phyloP scores from a whole-genome alignment of 2,113 vertebrate genomes.

The Etia nguti region DNA sequence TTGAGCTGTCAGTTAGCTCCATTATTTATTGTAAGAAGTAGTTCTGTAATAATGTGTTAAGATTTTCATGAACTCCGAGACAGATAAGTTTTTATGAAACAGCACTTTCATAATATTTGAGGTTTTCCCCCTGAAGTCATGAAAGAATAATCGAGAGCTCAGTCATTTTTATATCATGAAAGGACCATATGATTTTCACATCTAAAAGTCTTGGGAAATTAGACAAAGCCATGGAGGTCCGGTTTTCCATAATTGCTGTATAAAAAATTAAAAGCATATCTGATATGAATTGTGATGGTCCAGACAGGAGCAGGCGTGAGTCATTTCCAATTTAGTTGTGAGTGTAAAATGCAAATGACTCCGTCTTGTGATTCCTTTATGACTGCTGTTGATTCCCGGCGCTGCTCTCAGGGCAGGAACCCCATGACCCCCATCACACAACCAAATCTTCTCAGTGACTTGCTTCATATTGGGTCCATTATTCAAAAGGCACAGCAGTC shows the following conservation, averaged over 20 bases:
- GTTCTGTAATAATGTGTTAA: slow-evolving; percentile 35
- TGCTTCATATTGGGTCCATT: slow-evolving; percentile 67
- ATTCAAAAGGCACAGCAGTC: slow-evolving; percentile 66
- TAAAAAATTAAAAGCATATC: slow-evolving; percentile 68
- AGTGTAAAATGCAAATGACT: slow-evolving; percentile 70
- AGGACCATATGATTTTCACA: slow-evolving; percentile 46
- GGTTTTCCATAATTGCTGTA: slow-evolving; percentile 53
- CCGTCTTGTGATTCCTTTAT: slow-evolving; percentile 55
- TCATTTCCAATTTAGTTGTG: slow-evolving; percentile 43
- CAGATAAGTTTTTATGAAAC: slow-evolving; percentile 49
- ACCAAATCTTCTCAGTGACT: slow-evolving; percentile 65
- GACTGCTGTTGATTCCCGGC: slow-evolving; percentile 56
- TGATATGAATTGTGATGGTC: slow-evolving; percentile 53
- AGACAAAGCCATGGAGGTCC: slow-evolving; percentile 55
- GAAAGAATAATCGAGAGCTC: slow-evolving; percentile 38
- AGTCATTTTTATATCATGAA: slow-evolving; percentile 56
- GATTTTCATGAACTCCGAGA: slow-evolving; percentile 36
- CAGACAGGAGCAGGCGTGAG: slow-evolving; percentile 35
- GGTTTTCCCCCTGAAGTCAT: slow-evolving; percentile 45
- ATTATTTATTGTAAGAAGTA: slow-evolving; percentile 29
- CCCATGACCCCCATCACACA: slow-evolving; percentile 63
- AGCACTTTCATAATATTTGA: slow-evolving; percentile 46
- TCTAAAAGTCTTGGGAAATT: slow-evolving; percentile 64
- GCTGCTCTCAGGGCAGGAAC: slow-evolving; percentile 51
- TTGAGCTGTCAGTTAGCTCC: not conserved